Percentiles rank a stretch among this genome's conserved stretches.
Evolutionary conservation across 2,888 invertebrate species (phyloP).

Genomic region (Dioctria rufipes): DNA sequence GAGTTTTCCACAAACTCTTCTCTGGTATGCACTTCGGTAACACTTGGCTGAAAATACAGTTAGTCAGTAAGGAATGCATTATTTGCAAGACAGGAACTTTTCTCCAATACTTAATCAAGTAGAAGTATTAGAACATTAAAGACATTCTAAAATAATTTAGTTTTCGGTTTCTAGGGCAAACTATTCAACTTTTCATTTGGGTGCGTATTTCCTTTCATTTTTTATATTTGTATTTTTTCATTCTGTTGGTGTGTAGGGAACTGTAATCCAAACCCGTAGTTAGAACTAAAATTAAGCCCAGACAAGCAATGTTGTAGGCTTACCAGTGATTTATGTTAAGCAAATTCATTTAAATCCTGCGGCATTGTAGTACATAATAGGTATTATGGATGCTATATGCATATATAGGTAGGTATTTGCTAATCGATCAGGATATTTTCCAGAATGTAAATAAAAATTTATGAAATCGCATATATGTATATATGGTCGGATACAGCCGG

Average conservation of each 20-base stretch:
- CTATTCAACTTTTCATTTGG: background rate
- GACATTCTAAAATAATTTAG: slow-evolving; percentile 39
- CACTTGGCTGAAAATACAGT: slow-evolving; percentile 42
- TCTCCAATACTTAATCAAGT: slow-evolving; percentile 35
- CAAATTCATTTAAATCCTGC: background rate
- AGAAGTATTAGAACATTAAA: slow-evolving; percentile 25
- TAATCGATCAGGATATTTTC: slow-evolving; percentile 12
- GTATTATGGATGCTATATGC: too few relatives aligned
- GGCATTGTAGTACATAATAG: background rate
- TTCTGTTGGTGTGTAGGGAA: background rate
- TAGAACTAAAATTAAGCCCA: background rate
- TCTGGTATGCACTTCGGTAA: slow-evolving; percentile 43
- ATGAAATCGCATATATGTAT: background rate
- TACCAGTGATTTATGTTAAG: background rate
- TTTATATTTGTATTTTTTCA: too few relatives aligned
- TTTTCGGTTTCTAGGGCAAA: slow-evolving; percentile 18
- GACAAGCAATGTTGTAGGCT: background rate
- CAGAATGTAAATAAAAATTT: slow-evolving; percentile 38
- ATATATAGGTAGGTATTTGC: background rate
- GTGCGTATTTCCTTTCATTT: too few relatives aligned
- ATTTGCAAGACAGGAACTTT: slow-evolving; percentile 44
- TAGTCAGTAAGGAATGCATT: slow-evolving; percentile 44
- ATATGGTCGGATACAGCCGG: background rate
- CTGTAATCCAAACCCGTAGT: background rate
- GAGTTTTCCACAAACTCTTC: slow-evolving; percentile 43